Base-by-base conservation (phyloP, 2,888 invertebrate genomes). In the Sclerodermus sp. region DNA sequence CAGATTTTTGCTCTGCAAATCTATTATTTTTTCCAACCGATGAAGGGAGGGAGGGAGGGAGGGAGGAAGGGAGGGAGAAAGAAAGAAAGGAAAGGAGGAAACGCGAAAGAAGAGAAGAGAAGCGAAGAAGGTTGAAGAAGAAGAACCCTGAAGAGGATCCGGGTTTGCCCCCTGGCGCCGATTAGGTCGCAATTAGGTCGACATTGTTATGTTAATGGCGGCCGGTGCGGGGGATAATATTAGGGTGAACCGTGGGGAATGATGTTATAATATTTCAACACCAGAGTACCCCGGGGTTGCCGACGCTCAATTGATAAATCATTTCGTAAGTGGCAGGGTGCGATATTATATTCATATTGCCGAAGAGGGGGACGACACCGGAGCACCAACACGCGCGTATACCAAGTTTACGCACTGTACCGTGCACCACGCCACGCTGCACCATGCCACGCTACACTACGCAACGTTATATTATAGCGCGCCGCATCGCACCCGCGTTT, bases 231-330 rank as follows among this genome's bases (percentile, higher is more conserved):
- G 58, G 68, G 68, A 70, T 73, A 72, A 73, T 74, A 71, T 68
- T 70, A 70, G 74, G 74, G 70, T 70, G 67, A 66, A 64, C 67
- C 62, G 59, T 59, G 58, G 61, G 68, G 65, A 71, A 71, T 71
- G 67, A 74, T 73, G 71, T 76, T 75, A 75, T 75, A 76, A 77
- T 77, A 76, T 77, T 77, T 77, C 77, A 73, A 71, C 71, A 71
- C 73, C 65, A 44, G 49, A 60, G 62, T 64, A 68, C 67, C 67
- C 60, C 65, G 61, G 71, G 69, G 68, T 71, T 69, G 52, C 61
- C 58, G 66, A 55, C 52, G 42, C 43, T 71, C 71, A 71, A 73
- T 74, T 73, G 74, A 74, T 72, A 74, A 73, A 76, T 76, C 72
- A 70, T 71, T 67, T 68, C 56, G 64, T 66, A 69, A 70, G 69